Conservation (phyloP, 2,797 vertebrate genomes). For the Lacerta viridis region DNA sequence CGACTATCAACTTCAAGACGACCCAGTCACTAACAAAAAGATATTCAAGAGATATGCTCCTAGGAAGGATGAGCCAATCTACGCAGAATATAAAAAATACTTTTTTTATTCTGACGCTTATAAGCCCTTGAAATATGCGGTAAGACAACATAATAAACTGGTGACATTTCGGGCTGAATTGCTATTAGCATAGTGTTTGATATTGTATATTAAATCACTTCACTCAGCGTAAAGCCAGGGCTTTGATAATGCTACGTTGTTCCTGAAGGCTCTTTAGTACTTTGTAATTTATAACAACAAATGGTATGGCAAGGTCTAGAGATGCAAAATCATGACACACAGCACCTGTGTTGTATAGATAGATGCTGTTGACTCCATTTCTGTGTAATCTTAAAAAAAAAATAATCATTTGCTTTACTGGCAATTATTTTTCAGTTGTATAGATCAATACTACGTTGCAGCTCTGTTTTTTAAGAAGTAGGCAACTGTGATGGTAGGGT, state of each 20-base stretch:
- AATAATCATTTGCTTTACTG: background rate
- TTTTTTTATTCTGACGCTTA: slow-evolving; percentile 82
- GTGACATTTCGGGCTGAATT: background rate
- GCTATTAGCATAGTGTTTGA: background rate
- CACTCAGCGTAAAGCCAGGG: background rate
- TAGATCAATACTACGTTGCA: slow-evolving; percentile 30
- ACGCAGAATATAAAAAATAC: slow-evolving; percentile 83
- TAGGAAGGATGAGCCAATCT: slow-evolving; percentile 69
- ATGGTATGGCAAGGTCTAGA: slow-evolving; percentile 43
- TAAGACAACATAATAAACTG: slow-evolving; percentile 75
- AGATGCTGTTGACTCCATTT: slow-evolving; percentile 29
- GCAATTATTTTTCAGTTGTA: slow-evolving; percentile 49
- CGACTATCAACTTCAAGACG: slow-evolving; percentile 83
- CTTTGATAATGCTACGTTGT: slow-evolving; percentile 50
- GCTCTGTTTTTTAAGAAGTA: slow-evolving; percentile 49
- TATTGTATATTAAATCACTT: background rate
- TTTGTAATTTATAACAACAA: slow-evolving; percentile 13
- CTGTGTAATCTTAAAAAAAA: fast-evolving
- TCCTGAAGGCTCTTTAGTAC: background rate
- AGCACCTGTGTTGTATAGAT: slow-evolving; percentile 41
- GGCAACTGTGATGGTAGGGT: slow-evolving; percentile 43
- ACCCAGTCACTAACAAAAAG: slow-evolving; percentile 80
- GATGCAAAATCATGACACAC: slow-evolving; percentile 15
- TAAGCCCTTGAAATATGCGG: slow-evolving; percentile 84
- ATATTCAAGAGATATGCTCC: slow-evolving; percentile 85